Conservation (phyloP, 2,888 invertebrate genomes). For the Rhorus exstirpatorius region DNA sequence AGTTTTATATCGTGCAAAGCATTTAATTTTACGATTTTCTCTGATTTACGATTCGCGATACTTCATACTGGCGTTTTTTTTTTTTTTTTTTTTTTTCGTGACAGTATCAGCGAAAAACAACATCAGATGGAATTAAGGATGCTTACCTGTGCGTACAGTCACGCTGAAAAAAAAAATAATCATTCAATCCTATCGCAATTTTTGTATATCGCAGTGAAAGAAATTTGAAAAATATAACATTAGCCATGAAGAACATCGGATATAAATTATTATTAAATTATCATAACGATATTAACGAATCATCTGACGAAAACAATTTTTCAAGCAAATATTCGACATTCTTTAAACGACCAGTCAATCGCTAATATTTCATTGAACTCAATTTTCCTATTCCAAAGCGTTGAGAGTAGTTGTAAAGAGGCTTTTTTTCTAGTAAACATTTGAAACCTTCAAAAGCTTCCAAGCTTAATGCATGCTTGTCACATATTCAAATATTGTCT, state of each 20-base stretch:
- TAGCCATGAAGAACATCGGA: too few relatives aligned
- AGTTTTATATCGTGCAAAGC: constrained; percentile 25
- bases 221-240: neutral
- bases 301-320: neutral
- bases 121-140: constrained; percentile 40
- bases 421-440: constrained; percentile 9
- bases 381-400: neutral
- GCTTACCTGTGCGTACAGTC: constrained; percentile 21
- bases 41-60: constrained; percentile 58
- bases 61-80: constrained; percentile 15
- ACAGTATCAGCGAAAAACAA: constrained; percentile 51
- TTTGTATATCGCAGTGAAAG: neutral
- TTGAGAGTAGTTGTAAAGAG: neutral
- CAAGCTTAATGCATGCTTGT: constrained; percentile 2
- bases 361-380: too few relatives aligned
- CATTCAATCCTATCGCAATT: neutral
- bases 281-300: neutral
- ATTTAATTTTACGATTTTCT: constrained; percentile 58
- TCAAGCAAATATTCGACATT: too few relatives aligned
- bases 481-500: constrained; percentile 9
- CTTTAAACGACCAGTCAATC: too few relatives aligned
- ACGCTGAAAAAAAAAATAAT: neutral
- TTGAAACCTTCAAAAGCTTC: neutral
- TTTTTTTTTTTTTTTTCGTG: too few relatives aligned
- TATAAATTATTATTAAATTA: neutral